Base-by-base conservation (phyloP, 1,140 invertebrate genomes). In the Formica exsecta region DNA sequence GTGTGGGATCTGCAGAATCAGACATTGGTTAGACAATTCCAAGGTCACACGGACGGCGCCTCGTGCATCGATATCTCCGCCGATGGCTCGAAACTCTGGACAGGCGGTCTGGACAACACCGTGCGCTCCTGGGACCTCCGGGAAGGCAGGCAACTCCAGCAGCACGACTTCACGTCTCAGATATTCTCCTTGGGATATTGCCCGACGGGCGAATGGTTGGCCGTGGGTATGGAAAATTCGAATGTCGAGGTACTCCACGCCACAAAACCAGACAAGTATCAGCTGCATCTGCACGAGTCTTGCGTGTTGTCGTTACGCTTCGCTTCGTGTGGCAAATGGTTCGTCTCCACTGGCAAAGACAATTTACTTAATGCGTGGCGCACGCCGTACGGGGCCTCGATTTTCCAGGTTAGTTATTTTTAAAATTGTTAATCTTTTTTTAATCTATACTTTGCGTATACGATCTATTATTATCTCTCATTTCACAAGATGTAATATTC, bases 201-300 rank as follows among this genome's bases (percentile, higher is more conserved):
- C 95, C 99, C 99, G 1, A 98, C 98, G 57, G 99, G 99, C 0
- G 99, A 99, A 86, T 99, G 99, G 99, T 95, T 99, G 44, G 99
- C 99, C 8, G 99, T 99, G 19, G 99, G 99, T 70, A 99, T 99
- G 99, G 99, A 99, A 95, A 99, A 98, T 94, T 99, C 98, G n/a
- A 98, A 99, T 95, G 99, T 99, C 44, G 99, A 99, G 93, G 98
- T 99, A 9, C 95, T 99, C 51, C 98, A 99, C 95, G 98, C 98
- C 74, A 97, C 96, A 80, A 99, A 99, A 94, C 97, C 98, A 22
- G 99, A 99, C 95, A 99, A 99, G 94, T 99, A 99, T 95, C 99
- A 99, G 94, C 96, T 99, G 25, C 98, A 99, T 94, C 96, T 99
- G 87, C 99, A 99, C 95, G 99, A 99, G 95, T 99, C 98, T 81